Evolutionary conservation across 2,113 vertebrate species (phyloP).

Genomic region (Zapornia atra): DNA sequence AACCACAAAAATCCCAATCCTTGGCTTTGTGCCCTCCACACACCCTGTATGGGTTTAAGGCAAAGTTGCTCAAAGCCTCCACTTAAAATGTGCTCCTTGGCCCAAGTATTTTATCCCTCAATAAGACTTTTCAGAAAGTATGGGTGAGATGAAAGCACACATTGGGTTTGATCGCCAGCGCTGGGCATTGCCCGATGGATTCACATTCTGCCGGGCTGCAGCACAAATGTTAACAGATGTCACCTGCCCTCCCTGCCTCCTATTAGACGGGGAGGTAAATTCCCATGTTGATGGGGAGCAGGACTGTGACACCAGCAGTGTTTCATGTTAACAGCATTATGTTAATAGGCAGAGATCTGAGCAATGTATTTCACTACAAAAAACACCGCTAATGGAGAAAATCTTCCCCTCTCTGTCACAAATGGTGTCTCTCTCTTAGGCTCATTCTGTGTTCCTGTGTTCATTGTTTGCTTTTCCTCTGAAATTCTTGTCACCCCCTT

Average conservation of each 20-base stretch:
- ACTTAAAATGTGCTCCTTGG: neutral
- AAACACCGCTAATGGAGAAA: neutral
- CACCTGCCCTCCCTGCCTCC: neutral
- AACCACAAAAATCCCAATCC: neutral
- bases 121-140: neutral
- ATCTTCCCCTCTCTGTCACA: neutral
- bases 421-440: neutral
- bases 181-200: neutral
- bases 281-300: neutral
- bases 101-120: neutral
- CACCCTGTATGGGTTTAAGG: neutral
- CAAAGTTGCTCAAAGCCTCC: neutral
- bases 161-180: neutral
- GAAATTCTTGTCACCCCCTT: neutral
- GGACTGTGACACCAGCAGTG: accelerated
- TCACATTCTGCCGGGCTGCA: neutral
- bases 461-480: neutral
- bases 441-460: neutral
- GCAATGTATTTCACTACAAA: neutral
- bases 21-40: neutral
- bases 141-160: neutral
- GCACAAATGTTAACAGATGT: neutral
- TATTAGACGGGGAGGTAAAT: neutral
- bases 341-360: neutral
- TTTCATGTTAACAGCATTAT: neutral